phyloP scores from a whole-genome alignment of 2,113 vertebrate species.

The Aythya baeri region DNA sequence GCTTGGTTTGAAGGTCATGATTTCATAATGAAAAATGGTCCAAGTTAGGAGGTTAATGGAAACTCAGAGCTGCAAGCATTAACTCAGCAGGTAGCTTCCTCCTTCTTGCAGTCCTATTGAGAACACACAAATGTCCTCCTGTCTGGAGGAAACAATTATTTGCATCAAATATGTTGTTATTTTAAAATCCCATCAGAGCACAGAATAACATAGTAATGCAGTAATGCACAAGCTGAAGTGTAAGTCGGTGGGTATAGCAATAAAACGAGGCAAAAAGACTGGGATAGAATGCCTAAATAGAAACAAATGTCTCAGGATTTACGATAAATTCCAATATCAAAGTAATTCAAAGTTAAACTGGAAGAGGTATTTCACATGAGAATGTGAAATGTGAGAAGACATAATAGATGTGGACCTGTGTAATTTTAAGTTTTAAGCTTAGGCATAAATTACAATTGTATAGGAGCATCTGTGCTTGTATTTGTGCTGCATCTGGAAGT shows the following conservation, averaged over 20 bases:
- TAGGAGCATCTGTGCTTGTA: constrained; percentile 29
- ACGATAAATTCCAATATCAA: not conserved
- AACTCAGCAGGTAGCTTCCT: constrained; percentile 51
- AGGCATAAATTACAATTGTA: constrained; percentile 24
- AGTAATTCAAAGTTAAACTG: not conserved
- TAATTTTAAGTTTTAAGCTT: constrained; percentile 18
- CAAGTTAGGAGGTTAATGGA: constrained; percentile 29
- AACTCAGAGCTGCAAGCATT: constrained; percentile 31
- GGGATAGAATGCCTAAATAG: not conserved
- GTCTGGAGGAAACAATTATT: constrained; percentile 27
- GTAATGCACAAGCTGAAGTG: not conserved
- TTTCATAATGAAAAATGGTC: constrained; percentile 15
- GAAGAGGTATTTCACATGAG: not conserved
- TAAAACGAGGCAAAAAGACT: not conserved
- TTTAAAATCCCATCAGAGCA: constrained; percentile 11
- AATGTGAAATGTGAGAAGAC: not conserved
- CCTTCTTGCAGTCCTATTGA: not conserved
- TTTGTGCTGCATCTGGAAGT: constrained; percentile 9
- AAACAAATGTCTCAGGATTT: not conserved
- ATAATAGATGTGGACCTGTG: constrained; percentile 9
- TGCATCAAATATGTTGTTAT: not conserved
- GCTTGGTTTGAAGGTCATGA: not conserved
- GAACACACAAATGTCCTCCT: constrained; percentile 4
- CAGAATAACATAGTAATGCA: not conserved
- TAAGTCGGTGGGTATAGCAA: not conserved